Evolutionary conservation across 2,113 vertebrate genomes (phyloP), one percentile per base, ranked within the genome.

Genomic region (Numida meleagris): DNA sequence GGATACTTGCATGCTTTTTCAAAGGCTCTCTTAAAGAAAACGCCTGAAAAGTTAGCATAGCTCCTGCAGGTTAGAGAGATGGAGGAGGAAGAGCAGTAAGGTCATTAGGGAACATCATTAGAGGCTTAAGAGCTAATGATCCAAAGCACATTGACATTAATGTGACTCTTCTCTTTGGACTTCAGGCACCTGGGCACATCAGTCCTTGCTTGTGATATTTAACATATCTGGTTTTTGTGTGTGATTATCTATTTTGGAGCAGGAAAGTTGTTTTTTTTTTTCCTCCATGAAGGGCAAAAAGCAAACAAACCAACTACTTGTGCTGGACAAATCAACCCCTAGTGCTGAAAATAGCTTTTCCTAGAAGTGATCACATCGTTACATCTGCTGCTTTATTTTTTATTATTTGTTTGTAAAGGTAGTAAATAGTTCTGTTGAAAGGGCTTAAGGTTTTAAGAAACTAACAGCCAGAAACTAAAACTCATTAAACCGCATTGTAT

Each of bases 71-170:
- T 78, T 88, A 92, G 36, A 91, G 72, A 86, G 65, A 93, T 82
- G 82, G 73, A 91, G 80, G 58, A 95, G 89, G 82, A 95, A 94
- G 91, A 94, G 38, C 76, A 78, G 80, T 72, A 59, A 62, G 82
- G 79, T 95, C 88, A 90, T 95, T 93, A 96, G 85, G 51, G 33
- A 97, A 48, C 53, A 88, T 83, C 25, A 4, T 95, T 93, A 96
- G 81, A 96, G 81, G 86, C 86, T 94, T 95, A 94, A 93, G 90
- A 96, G 81, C 86, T 95, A 96, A 96, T 92, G 95, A 96, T 92
- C 89, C 93, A 95, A 93, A 95, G 89, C 87, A 93, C 94, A 43
- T 75, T 96, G 94, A 86, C 86, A 78, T 78, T 95, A 97, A 94
- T 72, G 76, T 81, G 82, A 94, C 85, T 90, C 70, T 82, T 82